Evolutionary conservation across 2,888 invertebrate genomes (phyloP), one percentile per base, ranked within the genome.

Genomic region (Himalopsyche japonica): DNA sequence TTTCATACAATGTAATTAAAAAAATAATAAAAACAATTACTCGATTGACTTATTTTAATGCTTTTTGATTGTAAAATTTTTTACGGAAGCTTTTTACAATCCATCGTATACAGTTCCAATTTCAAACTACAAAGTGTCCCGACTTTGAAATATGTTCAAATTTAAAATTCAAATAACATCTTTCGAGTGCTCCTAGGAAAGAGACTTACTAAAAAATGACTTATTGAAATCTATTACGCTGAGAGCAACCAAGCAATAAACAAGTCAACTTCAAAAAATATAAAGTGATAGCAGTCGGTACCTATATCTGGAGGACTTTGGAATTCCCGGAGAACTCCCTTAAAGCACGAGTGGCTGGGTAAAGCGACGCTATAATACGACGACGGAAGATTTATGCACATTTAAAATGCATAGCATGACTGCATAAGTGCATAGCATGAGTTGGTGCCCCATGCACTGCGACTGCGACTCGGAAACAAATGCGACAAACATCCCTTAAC

Each of bases 371-470:
- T 27, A 70, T 70, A 12, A 70, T 70, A 70, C 70, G 70, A 70
- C 27, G 20, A 27, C 1, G 70, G 70, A 27, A 83, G 49, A 83
- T 83, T 83, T 83, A 83, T 80, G 83, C 30, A 57, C 83, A 80
- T 70, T 79, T 80, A 83, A 83, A 83, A 83, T 83, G 83, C 83
- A 83, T 70, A 70, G 70, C 70, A 30, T 70, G 24, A 70, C 70
- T 70, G 70, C 70, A 30, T 70, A 30, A 70, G 70, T 70, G 70
- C 70, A 70, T 83, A 64, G 78, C 83, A 27, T 20, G 43, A 34
- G 43, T 15, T 43, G 43, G 43, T 43, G 4, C 7, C 37, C 43
- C 70, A 1, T 70, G 27, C 15, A 27, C 70, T 27, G 10, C 70
- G 70, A 70, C 70, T 15, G 12, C n/a, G 70, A 70, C 27, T 27